phyloP scores from a whole-genome alignment of 92 coral and sea anemone species.

The Actinernus sp. region DNA sequence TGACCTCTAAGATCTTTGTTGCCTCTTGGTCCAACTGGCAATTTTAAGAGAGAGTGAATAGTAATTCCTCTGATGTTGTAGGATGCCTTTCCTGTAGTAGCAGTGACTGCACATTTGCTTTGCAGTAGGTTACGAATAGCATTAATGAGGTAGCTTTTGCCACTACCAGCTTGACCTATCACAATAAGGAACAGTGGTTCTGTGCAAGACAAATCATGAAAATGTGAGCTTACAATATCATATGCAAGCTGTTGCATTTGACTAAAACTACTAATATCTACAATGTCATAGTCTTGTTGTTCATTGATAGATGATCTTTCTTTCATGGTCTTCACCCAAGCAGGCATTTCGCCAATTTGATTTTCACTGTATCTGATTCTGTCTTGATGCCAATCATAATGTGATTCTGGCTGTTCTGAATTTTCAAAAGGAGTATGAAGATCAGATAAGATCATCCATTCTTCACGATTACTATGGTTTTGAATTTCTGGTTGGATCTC shows the following conservation, averaged over 20 bases:
- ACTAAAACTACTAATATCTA: slow-evolving; percentile 65
- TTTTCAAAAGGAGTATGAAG: slow-evolving; percentile 48
- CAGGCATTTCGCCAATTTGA: slow-evolving; percentile 52
- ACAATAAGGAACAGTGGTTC: slow-evolving; percentile 60
- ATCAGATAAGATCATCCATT: slow-evolving; percentile 64
- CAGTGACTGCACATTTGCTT: slow-evolving; percentile 51
- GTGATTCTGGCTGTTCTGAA: slow-evolving; percentile 3
- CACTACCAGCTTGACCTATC: slow-evolving; percentile 52
- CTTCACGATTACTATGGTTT: slow-evolving; percentile 2
- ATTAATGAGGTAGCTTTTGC: slow-evolving; percentile 73
- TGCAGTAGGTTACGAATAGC: slow-evolving; percentile 63
- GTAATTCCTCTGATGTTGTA: slow-evolving; percentile 59
- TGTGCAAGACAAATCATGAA: slow-evolving; percentile 34
- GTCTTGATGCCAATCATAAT: slow-evolving; percentile 42
- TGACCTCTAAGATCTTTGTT: slow-evolving; percentile 64
- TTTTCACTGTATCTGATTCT: slow-evolving; percentile 27
- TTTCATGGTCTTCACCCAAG: slow-evolving; percentile 22
- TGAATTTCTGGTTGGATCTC: not conserved
- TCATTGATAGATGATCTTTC: slow-evolving; percentile 5
- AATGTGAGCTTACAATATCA: slow-evolving; percentile 58
- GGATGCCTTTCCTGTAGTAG: slow-evolving; percentile 65
- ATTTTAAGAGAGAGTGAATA: slow-evolving; percentile 56
- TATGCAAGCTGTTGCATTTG: slow-evolving; percentile 82
- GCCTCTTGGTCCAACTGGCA: slow-evolving; percentile 45
- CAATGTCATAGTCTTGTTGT: slow-evolving; percentile 42